These are phyloP conservation scores for Gracilinanus agilis DNA, from an alignment of 2,113 vertebrate genomes.

Conservation along the genomic window DNA sequence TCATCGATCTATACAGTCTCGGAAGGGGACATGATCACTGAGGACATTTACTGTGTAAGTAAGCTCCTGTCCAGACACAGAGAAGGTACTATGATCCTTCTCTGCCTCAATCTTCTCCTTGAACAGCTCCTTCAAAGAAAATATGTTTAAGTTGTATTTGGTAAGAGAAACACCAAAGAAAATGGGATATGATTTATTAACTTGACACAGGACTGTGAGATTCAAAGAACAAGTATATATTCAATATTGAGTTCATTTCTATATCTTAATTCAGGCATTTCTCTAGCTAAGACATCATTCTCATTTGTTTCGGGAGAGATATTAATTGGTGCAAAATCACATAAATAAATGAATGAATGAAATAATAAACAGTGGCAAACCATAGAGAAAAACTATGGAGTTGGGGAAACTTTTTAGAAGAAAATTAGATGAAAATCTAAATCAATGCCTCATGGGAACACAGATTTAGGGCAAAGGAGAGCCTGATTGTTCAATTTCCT, in stretches of 20 bases:
- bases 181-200: background rate
- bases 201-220: background rate
- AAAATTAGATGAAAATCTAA: background rate
- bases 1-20: no score
- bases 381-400: no score
- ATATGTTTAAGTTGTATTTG: background rate
- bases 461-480: accelerated
- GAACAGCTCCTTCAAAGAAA: background rate
- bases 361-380: background rate
- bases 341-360: background rate
- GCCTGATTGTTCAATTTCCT: background rate
- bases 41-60: no score
- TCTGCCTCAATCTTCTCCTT: no score
- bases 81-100: no score
- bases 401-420: background rate
- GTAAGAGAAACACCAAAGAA: background rate
- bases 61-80: no score
- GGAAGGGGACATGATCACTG: no score
- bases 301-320: background rate
- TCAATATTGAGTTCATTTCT: background rate
- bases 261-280: background rate
- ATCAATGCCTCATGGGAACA: background rate
- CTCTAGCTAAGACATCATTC: background rate
- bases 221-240: background rate
- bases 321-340: background rate